Evolutionary conservation across 1,140 invertebrate genomes (phyloP), one percentile per base, ranked within the genome.

Genomic region (Brachionus manjavacas): DNA sequence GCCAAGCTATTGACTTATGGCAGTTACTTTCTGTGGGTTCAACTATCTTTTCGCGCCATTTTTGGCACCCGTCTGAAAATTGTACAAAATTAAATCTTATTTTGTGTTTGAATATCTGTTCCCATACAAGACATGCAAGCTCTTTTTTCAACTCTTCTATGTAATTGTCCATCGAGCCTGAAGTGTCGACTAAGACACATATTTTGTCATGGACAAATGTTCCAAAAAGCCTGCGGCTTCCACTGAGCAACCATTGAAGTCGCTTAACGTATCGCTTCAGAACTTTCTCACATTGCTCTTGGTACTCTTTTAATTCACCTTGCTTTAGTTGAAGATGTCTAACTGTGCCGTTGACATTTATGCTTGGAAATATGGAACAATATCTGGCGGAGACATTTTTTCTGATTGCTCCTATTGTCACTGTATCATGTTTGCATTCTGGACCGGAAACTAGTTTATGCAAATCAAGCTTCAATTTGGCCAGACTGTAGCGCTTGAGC

Each of bases 81-180:
- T 87, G 72, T n/a, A 90, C 87, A 28, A 90, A 74, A 85, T 90
- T 90, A 84, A 90, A 89, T 72, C 88, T 89, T 52, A 87, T 87
- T 25, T 87, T 85, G 46, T 87, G 85, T 43, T 87, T 87, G 83
- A 88, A 87, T 3, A 90, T 85, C 85, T 90, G 89, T 64, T 90
- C 89, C 88, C 89, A 89, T 35, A 90, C 85, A 7, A 90, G 86
- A 41, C 87, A 85, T 9, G 88, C 87, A 31, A 90, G 81, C 76
- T 89, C 89, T 80, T 88, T 88, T 87, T 89, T 90, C 25, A 90
- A 85, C 66, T 89, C 88, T 9, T 87, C 86, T 86, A 90, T 88
- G 55, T 87, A 86, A 1, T 86, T 86, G 12, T 87, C 87, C 89
- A 90, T 90, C 7, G 89, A 90, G 6, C 89, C 89, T 12, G 89